Percentiles rank a stretch among this genome's conserved stretches.
Evolutionary conservation across 2,888 invertebrate species (phyloP).

Genomic region (Drepana falcataria): DNA sequence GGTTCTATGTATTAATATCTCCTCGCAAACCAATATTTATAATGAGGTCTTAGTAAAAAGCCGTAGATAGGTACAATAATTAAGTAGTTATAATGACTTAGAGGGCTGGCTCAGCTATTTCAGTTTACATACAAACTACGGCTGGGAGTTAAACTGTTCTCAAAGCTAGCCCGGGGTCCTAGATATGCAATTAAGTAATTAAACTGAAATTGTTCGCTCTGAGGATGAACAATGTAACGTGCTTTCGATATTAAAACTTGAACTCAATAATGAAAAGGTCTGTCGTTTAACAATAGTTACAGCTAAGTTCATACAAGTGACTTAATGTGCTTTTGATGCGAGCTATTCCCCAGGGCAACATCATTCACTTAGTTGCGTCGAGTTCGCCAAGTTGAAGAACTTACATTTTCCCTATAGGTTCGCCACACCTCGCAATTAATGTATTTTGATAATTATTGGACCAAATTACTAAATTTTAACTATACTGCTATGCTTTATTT

Average conservation of each 20-base stretch:
- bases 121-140: constrained; percentile 14
- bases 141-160: constrained; percentile 18
- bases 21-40: too few relatives aligned
- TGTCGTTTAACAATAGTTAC: constrained; percentile 3
- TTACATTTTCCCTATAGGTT: constrained; percentile 25
- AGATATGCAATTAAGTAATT: constrained; percentile 21
- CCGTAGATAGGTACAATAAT: neutral
- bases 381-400: constrained; percentile 36
- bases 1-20: too few relatives aligned
- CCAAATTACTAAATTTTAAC: neutral
- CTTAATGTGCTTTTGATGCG: constrained; percentile 36
- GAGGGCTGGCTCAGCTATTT: constrained; percentile 4
- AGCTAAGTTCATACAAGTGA: constrained; percentile 16
- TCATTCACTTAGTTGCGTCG: constrained; percentile 46
- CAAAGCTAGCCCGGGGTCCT: constrained; percentile 20
- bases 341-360: constrained; percentile 40
- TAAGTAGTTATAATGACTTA: neutral
- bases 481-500: too few relatives aligned
- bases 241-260: constrained; percentile 1
- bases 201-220: neutral
- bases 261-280: constrained; percentile 3
- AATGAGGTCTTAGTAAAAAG: too few relatives aligned
- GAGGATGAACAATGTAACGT: neutral
- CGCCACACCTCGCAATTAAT: constrained; percentile 13
- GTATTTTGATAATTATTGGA: constrained; percentile 4